These are phyloP conservation scores for Tiphia femorata DNA, from an alignment of 2,888 invertebrate species.

Conservation along the genomic window DNA sequence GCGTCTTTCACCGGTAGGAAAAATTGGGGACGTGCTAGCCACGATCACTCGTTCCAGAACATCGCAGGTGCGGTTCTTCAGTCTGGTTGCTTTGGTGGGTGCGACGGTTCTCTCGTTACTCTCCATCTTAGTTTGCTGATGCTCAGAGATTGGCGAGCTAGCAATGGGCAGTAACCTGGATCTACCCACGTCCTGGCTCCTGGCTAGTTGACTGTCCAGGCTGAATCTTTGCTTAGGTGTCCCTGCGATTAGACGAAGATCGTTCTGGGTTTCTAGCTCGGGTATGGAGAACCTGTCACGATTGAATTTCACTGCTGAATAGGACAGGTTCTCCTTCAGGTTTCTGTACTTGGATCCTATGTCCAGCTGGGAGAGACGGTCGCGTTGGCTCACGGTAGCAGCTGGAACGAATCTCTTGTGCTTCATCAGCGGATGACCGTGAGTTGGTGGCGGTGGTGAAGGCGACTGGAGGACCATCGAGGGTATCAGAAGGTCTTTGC, in stretches of 20 bases:
- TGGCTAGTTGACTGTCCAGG: constrained; percentile 55
- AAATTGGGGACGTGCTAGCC: constrained; percentile 57
- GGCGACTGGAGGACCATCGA: constrained; percentile 33
- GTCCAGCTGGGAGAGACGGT: constrained; percentile 57
- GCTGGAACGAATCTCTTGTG: constrained; percentile 52
- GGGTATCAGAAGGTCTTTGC: constrained; percentile 22
- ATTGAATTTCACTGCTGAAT: constrained; percentile 51
- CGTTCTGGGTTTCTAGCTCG: constrained; percentile 62
- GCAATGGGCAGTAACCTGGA: constrained; percentile 59
- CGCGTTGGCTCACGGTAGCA: constrained; percentile 51
- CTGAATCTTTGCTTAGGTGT: constrained; percentile 63
- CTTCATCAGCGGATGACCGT: constrained; percentile 45
- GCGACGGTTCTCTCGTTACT: constrained; percentile 11
- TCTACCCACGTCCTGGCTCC: constrained; percentile 49
- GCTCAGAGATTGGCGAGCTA: constrained; percentile 61
- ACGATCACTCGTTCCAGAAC: constrained; percentile 56
- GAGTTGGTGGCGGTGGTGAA: constrained; percentile 28
- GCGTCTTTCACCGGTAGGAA: constrained; percentile 50
- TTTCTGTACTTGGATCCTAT: constrained; percentile 55
- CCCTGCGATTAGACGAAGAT: constrained; percentile 58
- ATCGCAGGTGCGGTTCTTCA: constrained; percentile 41
- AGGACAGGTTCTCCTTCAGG: constrained; percentile 39
- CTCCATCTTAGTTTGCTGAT: constrained; percentile 39
- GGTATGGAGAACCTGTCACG: constrained; percentile 63
- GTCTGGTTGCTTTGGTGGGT: not conserved